phyloP scores from a whole-genome alignment of 1,140 invertebrate genomes.

The Tetramorium simillimum region DNA sequence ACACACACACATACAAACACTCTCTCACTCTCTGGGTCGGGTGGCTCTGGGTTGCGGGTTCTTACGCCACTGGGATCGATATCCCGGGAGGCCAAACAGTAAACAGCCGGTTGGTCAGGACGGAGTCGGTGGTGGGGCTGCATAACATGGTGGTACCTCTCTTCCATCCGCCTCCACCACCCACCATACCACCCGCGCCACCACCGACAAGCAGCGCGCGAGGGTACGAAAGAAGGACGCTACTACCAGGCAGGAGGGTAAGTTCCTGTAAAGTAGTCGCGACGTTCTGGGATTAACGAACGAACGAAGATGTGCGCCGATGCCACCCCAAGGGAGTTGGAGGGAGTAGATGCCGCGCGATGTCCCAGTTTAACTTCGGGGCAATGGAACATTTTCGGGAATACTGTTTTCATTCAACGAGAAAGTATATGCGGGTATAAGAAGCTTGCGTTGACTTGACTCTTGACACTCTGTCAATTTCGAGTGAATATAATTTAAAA shows the following conservation, averaged over 20 bases:
- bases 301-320: slow-evolving; percentile 45
- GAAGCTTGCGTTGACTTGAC: not conserved
- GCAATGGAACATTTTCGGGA: slow-evolving; percentile 8
- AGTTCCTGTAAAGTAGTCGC: slow-evolving; percentile 55
- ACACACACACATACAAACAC: not conserved
- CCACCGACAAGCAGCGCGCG: slow-evolving; percentile 36
- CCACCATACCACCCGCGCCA: slow-evolving; percentile 41
- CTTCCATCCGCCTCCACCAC: slow-evolving; percentile 64
- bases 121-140: slow-evolving; percentile 75
- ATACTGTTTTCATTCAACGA: not conserved
- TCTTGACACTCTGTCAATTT: not conserved
- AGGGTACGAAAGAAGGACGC: slow-evolving; percentile 65
- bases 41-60: slow-evolving; percentile 76
- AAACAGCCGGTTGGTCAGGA: slow-evolving; percentile 86
- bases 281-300: slow-evolving; percentile 58
- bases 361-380: slow-evolving; percentile 52
- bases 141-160: slow-evolving; percentile 75
- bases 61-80: slow-evolving; percentile 85
- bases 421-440: not conserved
- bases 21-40: slow-evolving; percentile 30
- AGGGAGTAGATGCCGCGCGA: not conserved
- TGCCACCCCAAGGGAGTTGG: slow-evolving; percentile 6
- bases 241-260: slow-evolving; percentile 55
- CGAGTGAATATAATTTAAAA: not conserved
- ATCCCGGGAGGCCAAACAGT: slow-evolving; percentile 86